Evolutionary conservation across 2,113 vertebrate species (phyloP).

Genomic region (Speoplatyrhinus poulsoni): DNA sequence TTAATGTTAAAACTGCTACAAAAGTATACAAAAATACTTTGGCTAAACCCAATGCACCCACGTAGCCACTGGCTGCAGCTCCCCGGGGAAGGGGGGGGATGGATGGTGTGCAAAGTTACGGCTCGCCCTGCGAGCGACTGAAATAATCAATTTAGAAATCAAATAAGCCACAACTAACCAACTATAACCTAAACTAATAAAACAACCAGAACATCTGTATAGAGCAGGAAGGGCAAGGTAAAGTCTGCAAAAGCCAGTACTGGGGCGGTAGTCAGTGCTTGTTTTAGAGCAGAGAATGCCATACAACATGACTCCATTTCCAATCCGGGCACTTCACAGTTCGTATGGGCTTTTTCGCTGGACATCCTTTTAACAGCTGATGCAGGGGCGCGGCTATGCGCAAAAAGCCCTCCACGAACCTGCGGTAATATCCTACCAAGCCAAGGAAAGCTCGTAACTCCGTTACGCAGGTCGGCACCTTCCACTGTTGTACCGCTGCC

Average conservation of each 20-base stretch:
- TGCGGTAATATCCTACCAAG: not conserved
- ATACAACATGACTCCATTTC: not conserved
- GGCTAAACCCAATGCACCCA: too few species aligned
- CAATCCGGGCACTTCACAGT: not conserved
- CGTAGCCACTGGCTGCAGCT: too few species aligned
- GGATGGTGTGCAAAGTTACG: too few species aligned
- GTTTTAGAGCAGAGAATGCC: not conserved
- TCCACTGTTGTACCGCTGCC: not conserved
- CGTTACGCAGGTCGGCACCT: not conserved
- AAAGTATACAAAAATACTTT: too few species aligned
- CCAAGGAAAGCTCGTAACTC: conserved; percentile 1
- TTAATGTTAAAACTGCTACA: too few species aligned
- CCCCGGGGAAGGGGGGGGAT: too few species aligned
- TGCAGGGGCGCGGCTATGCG: not conserved
- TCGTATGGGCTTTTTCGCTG: too few species aligned
- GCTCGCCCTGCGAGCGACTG: too few species aligned
- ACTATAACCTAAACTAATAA: too few species aligned
- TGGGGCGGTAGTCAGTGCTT: not conserved
- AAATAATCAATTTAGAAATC: too few species aligned
- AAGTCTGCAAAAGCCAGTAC: not conserved
- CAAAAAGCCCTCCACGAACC: not conserved
- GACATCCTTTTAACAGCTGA: not conserved
- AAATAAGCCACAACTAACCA: too few species aligned
- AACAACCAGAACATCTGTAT: too few species aligned
- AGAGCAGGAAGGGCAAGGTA: not conserved